phyloP scores from a whole-genome alignment of 2,888 invertebrate species.

The Andricus curvator region DNA sequence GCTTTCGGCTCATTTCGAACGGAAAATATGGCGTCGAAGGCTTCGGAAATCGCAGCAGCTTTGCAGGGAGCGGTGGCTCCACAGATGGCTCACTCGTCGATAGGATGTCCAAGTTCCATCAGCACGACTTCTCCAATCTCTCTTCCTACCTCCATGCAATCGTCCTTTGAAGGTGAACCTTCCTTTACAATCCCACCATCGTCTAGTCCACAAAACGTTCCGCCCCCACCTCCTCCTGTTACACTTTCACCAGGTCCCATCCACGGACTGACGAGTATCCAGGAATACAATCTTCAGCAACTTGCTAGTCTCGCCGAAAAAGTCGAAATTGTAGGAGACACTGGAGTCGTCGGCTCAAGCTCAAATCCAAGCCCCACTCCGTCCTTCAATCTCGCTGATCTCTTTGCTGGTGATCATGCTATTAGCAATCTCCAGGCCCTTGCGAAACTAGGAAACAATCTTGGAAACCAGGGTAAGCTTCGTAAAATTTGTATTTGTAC shows the following conservation, averaged over 20 bases:
- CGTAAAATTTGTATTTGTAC: too few species aligned
- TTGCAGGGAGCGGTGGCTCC: constrained; percentile 79
- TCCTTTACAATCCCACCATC: constrained; percentile 78
- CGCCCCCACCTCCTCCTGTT: constrained; percentile 73
- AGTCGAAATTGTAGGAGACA: constrained; percentile 75
- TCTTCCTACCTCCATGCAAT: constrained; percentile 85
- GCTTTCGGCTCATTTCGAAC: constrained; percentile 88
- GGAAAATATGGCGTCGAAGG: constrained; percentile 79
- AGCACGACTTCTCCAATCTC: constrained; percentile 86
- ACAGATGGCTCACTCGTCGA: constrained; percentile 79
- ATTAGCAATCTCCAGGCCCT: constrained; percentile 94
- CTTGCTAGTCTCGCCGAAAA: constrained; percentile 90
- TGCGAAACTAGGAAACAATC: constrained; percentile 88
- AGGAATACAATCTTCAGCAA: constrained; percentile 92
- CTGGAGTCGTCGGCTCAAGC: constrained; percentile 73
- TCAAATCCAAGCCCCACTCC: constrained; percentile 82
- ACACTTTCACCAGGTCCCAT: constrained; percentile 77
- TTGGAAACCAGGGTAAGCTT: constrained; percentile 78
- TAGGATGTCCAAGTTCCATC: constrained; percentile 82
- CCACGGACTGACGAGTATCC: constrained; percentile 85
- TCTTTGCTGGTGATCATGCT: constrained; percentile 88
- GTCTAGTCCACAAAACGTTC: constrained; percentile 74
- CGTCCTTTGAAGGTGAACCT: constrained; percentile 87
- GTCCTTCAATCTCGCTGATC: constrained; percentile 87
- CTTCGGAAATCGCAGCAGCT: constrained; percentile 78